A percentile compares a stretch with the other conserved stretches of the same genome.
Conservation (phyloP, 2,888 invertebrate genomes). For the Ormyrus rosae region DNA sequence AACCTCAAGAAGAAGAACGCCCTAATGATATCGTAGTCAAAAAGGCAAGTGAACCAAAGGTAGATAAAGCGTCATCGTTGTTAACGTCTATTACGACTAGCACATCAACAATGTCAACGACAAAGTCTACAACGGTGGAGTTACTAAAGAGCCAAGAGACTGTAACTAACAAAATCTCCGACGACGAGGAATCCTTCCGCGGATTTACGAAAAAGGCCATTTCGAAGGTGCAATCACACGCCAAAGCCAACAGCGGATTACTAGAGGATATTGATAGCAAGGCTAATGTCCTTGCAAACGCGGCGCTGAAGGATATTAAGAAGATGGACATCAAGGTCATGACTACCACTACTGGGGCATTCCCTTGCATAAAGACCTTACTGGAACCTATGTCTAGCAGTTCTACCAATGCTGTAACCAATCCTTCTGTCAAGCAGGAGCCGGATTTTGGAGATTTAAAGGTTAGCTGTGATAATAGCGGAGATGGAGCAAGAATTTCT, state of each 20-base stretch:
- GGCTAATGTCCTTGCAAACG: slow-evolving; percentile 31
- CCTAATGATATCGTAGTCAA: background rate
- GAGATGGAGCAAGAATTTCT: background rate
- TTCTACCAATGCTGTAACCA: slow-evolving; percentile 6
- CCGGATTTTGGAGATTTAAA: slow-evolving; percentile 50
- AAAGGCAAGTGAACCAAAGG: slow-evolving; percentile 13
- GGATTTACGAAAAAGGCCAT: slow-evolving; percentile 71
- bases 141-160: slow-evolving; percentile 26
- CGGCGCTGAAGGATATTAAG: slow-evolving; percentile 29
- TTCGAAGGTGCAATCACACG: slow-evolving; percentile 67
- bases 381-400: background rate
- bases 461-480: slow-evolving; percentile 23
- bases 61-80: background rate
- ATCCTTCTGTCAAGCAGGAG: slow-evolving; percentile 46
- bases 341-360: background rate
- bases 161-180: slow-evolving; percentile 69
- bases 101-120: background rate
- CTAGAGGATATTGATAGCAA: slow-evolving; percentile 49
- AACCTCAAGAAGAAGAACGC: slow-evolving; percentile 52
- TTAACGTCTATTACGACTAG: background rate
- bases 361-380: slow-evolving; percentile 27
- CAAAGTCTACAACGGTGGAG: slow-evolving; percentile 23
- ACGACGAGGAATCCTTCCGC: slow-evolving; percentile 76
- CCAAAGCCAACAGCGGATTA: slow-evolving; percentile 62
- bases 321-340: slow-evolving; percentile 54